Evolutionary conservation across 1,140 invertebrate species (phyloP).

Genomic region (Camponotus vicinus): DNA sequence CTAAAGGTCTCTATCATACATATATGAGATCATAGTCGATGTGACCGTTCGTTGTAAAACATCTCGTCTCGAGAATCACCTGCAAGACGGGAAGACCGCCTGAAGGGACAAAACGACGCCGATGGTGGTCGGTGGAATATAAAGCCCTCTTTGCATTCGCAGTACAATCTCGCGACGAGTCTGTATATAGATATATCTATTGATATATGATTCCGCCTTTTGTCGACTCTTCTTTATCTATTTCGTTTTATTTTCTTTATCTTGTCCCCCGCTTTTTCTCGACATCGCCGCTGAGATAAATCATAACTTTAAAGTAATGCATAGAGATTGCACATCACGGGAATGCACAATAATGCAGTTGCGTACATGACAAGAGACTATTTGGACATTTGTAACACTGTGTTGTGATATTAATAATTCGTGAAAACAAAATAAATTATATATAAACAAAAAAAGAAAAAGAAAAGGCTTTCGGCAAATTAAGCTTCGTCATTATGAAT

Average conservation of each 20-base stretch:
- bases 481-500: neutral
- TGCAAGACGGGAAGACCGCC: conserved; percentile 26
- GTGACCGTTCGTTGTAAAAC: conserved; percentile 24
- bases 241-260: conserved; percentile 44
- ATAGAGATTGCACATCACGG: conserved; percentile 13
- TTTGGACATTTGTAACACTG: conserved; percentile 11
- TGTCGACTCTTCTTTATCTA: conserved; percentile 42
- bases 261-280: conserved; percentile 13
- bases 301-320: conserved; percentile 42
- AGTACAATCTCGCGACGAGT: neutral
- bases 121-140: conserved; percentile 42
- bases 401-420: conserved; percentile 3
- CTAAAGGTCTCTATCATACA: conserved; percentile 22
- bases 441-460: neutral
- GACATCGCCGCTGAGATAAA: conserved; percentile 1
- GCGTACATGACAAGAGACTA: neutral
- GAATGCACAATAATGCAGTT: neutral
- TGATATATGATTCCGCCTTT: conserved; percentile 46
- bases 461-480: neutral
- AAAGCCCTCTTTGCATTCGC: conserved; percentile 35
- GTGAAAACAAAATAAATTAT: neutral
- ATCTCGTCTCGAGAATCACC: conserved; percentile 40
- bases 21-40: conserved; percentile 1
- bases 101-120: conserved; percentile 43
- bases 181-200: conserved; percentile 26